Conservation (phyloP, 92 coral and sea anemone species). For the Zoanthus sociatus region DNA sequence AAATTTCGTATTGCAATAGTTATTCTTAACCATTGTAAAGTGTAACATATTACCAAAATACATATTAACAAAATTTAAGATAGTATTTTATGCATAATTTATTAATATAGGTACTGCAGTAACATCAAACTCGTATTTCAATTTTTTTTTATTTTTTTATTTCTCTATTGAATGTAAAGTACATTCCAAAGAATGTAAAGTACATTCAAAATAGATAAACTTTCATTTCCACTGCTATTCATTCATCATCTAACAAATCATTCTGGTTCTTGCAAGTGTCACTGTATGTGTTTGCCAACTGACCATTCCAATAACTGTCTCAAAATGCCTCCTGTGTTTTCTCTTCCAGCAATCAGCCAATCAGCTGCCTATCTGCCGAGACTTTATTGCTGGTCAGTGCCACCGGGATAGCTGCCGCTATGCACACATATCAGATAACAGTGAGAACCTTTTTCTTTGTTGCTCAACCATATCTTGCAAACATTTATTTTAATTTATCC, state of each 20-base stretch:
- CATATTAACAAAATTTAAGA: neutral
- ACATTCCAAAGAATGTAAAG: too few species aligned
- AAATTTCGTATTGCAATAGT: too few species aligned
- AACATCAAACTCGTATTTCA: too few species aligned
- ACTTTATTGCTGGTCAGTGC: slow-evolving; percentile 98
- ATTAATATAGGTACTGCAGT: too few species aligned
- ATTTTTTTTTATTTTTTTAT: neutral
- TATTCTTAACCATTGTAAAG: too few species aligned
- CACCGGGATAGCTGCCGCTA: slow-evolving; percentile 99
- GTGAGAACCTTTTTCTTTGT: slow-evolving; percentile 83
- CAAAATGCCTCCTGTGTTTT: slow-evolving; percentile 73
- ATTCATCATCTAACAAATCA: neutral
- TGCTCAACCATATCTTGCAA: slow-evolving; percentile 36
- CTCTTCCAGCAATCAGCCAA: slow-evolving; percentile 86
- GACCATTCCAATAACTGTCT: slow-evolving; percentile 38
- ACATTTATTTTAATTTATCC: slow-evolving; percentile 16
- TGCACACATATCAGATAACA: slow-evolving; percentile 96
- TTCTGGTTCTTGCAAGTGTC: neutral
- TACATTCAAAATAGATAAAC: too few species aligned
- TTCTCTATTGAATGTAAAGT: neutral
- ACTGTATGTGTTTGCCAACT: neutral
- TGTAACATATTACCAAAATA: too few species aligned
- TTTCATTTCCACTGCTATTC: too few species aligned
- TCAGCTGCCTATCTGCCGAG: slow-evolving; percentile 98
- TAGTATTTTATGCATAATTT: too few species aligned